A percentile compares a stretch with the other conserved stretches of the same genome.
phyloP scores from a whole-genome alignment of 2,888 invertebrate genomes.

The Drosophila sordidapex region DNA sequence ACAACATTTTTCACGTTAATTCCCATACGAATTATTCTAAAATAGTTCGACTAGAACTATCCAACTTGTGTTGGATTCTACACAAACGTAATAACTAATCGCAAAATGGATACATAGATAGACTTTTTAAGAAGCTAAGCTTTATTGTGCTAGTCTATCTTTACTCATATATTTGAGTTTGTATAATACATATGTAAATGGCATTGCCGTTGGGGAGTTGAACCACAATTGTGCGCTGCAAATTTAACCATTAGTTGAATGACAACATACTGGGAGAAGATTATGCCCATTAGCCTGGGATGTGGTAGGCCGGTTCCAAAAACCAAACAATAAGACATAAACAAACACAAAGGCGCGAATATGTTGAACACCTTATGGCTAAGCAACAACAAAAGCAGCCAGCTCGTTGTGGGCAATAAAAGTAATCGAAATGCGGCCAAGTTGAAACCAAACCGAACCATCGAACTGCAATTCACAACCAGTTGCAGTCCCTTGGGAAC shows the following conservation, averaged over 20 bases:
- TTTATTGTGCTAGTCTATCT: not conserved
- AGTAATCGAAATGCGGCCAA: constrained; percentile 59
- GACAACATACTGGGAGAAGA: not conserved
- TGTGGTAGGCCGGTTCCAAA: not conserved
- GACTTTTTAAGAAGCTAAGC: not conserved
- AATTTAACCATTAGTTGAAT: not conserved
- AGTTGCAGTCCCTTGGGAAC: constrained; percentile 52
- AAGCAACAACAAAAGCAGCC: constrained; percentile 69
- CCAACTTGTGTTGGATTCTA: not conserved
- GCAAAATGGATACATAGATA: not conserved
- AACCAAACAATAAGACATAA: not conserved
- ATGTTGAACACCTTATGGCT: constrained; percentile 50
- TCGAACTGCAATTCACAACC: constrained; percentile 4
- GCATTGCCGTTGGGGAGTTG: constrained; percentile 8
- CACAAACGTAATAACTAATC: not conserved
- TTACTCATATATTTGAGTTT: not conserved
- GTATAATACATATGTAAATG: not conserved
- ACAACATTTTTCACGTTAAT: not conserved
- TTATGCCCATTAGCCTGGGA: constrained; percentile 12
- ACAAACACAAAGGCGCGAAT: constrained; percentile 16
- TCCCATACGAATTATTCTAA: not conserved
- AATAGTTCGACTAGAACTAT: not conserved
- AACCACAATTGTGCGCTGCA: constrained; percentile 19
- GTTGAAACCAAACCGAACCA: constrained; percentile 2
- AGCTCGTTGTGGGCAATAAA: constrained; percentile 48